These are phyloP conservation scores for Melanotus villosus DNA, from an alignment of 2,888 invertebrate species.

Conservation along the genomic window DNA sequence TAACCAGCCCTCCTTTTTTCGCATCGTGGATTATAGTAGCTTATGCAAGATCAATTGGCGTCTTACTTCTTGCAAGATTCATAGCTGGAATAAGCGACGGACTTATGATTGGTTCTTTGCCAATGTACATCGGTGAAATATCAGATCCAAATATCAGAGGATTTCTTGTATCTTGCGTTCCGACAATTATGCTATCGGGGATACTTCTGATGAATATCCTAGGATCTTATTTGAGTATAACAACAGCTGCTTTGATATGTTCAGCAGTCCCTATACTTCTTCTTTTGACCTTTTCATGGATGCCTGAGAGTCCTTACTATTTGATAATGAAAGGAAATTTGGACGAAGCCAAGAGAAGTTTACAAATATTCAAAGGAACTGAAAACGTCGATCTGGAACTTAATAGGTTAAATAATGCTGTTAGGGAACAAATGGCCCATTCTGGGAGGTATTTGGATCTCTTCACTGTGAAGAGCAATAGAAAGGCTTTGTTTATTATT, in stretches of 20 bases:
- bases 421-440: conserved; percentile 69
- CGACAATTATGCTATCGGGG: conserved; percentile 72
- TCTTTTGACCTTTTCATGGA: conserved; percentile 72
- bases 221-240: conserved; percentile 72
- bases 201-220: conserved; percentile 75
- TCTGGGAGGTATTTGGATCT: conserved; percentile 71
- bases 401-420: conserved; percentile 52
- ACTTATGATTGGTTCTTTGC: conserved; percentile 66
- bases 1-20: conserved; percentile 75
- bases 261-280: conserved; percentile 72
- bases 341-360: conserved; percentile 68
- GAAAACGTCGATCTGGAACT: conserved; percentile 68
- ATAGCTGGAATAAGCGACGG: conserved; percentile 71
- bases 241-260: conserved; percentile 71
- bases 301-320: conserved; percentile 77
- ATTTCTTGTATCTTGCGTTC: conserved; percentile 75
- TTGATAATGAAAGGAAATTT: conserved; percentile 63
- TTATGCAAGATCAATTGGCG: conserved; percentile 62
- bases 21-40: conserved; percentile 77
- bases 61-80: conserved; percentile 59
- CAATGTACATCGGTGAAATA: conserved; percentile 75
- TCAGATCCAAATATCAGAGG: conserved; percentile 73
- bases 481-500: conserved; percentile 74
- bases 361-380: conserved; percentile 73
- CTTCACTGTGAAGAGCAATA: conserved; percentile 70